A percentile compares a stretch with the other conserved stretches of the same genome.
These are phyloP conservation scores for Sminthopsis crassicaudata DNA, from an alignment of 2,113 vertebrate species.

Conservation along the genomic window DNA sequence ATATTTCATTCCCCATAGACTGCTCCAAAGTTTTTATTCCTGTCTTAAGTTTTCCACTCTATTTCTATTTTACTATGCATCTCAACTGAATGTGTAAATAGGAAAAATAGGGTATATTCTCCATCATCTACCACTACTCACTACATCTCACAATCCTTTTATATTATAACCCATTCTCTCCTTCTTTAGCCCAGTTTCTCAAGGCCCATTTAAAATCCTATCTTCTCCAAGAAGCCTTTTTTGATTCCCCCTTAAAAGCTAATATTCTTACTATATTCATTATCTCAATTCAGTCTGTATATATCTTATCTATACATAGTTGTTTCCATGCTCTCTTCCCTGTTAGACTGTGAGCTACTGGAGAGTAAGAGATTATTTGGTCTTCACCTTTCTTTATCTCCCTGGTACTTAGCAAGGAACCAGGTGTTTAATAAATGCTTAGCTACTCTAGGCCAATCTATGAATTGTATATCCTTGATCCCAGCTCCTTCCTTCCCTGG, in stretches of 20 bases:
- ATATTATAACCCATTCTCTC: background rate
- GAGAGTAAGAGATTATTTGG: background rate
- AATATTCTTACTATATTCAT: background rate
- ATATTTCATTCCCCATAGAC: background rate
- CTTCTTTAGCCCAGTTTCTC: background rate
- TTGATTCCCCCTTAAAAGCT: background rate
- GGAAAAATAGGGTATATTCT: background rate
- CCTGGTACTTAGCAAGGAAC: background rate
- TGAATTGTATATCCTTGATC: background rate
- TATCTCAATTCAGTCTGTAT: background rate
- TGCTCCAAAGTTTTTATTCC: background rate
- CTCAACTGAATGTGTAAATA: background rate
- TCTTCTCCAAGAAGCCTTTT: background rate
- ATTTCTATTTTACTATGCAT: background rate
- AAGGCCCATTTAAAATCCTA: background rate
- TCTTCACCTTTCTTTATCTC: background rate
- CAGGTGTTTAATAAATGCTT: background rate
- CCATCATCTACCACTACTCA: background rate
- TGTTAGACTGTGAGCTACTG: background rate
- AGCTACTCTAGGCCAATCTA: background rate
- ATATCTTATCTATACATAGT: too few species aligned
- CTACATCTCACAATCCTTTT: background rate
- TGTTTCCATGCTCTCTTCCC: background rate
- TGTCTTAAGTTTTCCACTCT: background rate
- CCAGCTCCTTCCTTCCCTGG: background rate